Conservation (phyloP, 2,888 invertebrate genomes). For the Drosophila birchii region DNA sequence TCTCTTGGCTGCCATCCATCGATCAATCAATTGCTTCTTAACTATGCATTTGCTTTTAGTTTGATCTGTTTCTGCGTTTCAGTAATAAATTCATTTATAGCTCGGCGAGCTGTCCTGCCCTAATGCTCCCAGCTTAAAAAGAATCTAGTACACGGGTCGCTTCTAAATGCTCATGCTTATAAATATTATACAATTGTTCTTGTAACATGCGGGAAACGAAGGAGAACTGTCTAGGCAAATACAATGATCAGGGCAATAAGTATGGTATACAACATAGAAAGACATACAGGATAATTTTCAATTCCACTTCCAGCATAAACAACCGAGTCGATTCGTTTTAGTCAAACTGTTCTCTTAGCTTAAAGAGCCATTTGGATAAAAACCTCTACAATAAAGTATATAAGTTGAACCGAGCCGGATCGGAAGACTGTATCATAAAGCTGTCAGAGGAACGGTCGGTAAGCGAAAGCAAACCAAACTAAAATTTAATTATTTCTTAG, state of each 20-base stretch:
- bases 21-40: conserved; percentile 12
- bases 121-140: background rate
- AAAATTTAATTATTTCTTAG: background rate
- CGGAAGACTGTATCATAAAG: background rate
- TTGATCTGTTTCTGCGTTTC: conserved; percentile 2
- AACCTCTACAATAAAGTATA: background rate
- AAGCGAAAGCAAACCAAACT: background rate
- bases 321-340: no score
- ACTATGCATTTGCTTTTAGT: conserved; percentile 38
- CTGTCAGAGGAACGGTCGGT: background rate
- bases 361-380: background rate
- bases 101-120: background rate
- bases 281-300: conserved; percentile 3
- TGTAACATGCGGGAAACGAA: background rate
- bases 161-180: conserved; percentile 15
- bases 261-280: conserved; percentile 15
- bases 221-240: conserved; percentile 11
- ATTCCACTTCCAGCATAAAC: background rate
- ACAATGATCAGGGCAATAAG: conserved; percentile 1
- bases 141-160: conserved; percentile 17
- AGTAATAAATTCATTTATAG: background rate
- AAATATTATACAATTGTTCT: background rate
- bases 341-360: background rate
- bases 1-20: background rate
- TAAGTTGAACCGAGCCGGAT: background rate